These are phyloP conservation scores for Leptoclinus maculatus DNA, from an alignment of 2,797 vertebrate genomes.

Conservation along the genomic window DNA sequence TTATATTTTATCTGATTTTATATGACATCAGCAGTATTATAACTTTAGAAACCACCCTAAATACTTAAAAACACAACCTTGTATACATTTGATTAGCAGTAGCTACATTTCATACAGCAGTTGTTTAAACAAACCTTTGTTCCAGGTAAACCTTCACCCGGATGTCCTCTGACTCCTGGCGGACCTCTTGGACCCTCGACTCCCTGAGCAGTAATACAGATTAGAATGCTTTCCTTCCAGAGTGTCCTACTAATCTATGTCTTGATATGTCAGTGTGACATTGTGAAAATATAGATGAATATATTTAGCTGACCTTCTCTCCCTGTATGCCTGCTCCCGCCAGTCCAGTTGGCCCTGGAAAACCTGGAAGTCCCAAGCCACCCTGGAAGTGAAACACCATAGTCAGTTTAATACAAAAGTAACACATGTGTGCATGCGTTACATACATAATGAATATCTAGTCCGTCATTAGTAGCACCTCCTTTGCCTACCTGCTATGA, in stretches of 20 bases:
- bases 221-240: background rate
- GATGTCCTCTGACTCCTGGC: constrained; percentile 85
- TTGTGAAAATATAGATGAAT: background rate
- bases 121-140: constrained; percentile 84
- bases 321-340: constrained; percentile 88
- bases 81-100: background rate
- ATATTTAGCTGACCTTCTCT: constrained; percentile 84
- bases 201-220: constrained; percentile 78
- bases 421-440: background rate
- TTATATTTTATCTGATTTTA: background rate
- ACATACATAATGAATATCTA: background rate
- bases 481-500: background rate
- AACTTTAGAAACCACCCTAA: background rate
- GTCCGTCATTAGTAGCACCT: background rate
- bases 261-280: background rate
- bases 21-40: background rate
- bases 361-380: constrained; percentile 86
- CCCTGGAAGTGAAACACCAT: constrained; percentile 80
- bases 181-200: constrained; percentile 89
- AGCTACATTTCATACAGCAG: background rate
- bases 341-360: constrained; percentile 84
- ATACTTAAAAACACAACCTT: background rate
- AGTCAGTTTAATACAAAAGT: background rate
- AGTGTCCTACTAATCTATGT: background rate
- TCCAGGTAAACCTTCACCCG: constrained; percentile 90